A percentile compares a stretch with the other conserved stretches of the same genome.
Conservation (phyloP, 2,888 invertebrate genomes). For the Noctua fimbriata region DNA sequence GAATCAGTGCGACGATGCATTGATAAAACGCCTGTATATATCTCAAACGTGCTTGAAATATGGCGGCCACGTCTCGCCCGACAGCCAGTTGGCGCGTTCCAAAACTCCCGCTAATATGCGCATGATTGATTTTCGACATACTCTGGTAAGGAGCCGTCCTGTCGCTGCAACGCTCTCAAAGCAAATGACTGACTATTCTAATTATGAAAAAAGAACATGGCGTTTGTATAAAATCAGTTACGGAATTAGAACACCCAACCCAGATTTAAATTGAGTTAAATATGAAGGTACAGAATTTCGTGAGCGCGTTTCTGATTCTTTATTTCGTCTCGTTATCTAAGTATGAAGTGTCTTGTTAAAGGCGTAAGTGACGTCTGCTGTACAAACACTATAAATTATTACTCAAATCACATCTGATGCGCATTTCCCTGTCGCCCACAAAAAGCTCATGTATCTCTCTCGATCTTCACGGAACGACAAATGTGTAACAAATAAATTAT, state of each 20-base stretch:
- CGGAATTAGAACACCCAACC: constrained; percentile 56
- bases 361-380: constrained; percentile 83
- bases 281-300: constrained; percentile 53
- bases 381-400: constrained; percentile 89
- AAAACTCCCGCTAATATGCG: constrained; percentile 84
- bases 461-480: constrained; percentile 90
- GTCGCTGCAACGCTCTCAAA: constrained; percentile 34
- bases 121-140: constrained; percentile 85
- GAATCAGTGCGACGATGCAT: constrained; percentile 89
- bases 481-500: constrained; percentile 91
- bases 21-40: constrained; percentile 88
- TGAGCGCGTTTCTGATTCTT: constrained; percentile 64
- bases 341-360: constrained; percentile 79
- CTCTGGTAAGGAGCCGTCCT: constrained; percentile 62
- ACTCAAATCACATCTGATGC: constrained; percentile 89
- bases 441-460: constrained; percentile 89
- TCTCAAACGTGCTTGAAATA: constrained; percentile 88
- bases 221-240: constrained; percentile 37
- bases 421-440: constrained; percentile 86
- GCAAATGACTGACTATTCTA: constrained; percentile 49
- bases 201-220: constrained; percentile 54
- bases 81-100: constrained; percentile 87
- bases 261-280: constrained; percentile 62
- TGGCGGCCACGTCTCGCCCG: constrained; percentile 84
- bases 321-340: constrained; percentile 70